phyloP scores from a whole-genome alignment of 37 sponge, comb jelly and placozoan species.

The Theonella swinhoei region DNA sequence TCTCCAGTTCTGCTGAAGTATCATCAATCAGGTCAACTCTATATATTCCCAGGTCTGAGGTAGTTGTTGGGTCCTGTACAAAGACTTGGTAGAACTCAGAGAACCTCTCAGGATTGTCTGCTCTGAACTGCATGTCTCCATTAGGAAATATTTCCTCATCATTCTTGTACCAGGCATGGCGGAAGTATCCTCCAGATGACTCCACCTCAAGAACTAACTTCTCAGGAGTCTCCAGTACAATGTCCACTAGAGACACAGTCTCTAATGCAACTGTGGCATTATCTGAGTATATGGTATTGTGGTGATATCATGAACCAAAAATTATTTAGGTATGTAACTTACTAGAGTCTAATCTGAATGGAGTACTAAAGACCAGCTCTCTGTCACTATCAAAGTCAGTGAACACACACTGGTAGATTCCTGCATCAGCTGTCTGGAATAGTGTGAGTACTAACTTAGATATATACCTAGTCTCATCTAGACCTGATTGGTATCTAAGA shows the following conservation, averaged over 20 bases:
- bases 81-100: conserved; percentile 28
- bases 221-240: conserved; percentile 40
- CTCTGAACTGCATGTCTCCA: background rate
- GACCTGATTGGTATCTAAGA: no score
- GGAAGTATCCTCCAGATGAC: conserved; percentile 29
- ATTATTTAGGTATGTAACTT: no score
- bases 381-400: no score
- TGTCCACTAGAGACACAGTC: no score
- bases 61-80: conserved; percentile 24
- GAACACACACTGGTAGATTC: no score
- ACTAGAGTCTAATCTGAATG: no score
- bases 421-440: no score
- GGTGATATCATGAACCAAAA: no score
- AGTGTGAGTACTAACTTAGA: no score
- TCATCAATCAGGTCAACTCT: background rate
- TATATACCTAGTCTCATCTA: no score
- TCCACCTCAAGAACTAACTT: conserved; percentile 34
- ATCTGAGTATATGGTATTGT: no score
- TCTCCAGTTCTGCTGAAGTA: background rate
- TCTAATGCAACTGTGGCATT: background rate
- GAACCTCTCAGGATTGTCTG: background rate
- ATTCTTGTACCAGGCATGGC: conserved; percentile 17
- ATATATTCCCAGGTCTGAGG: conserved; percentile 21
- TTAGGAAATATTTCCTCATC: background rate
- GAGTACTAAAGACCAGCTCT: no score